Base-by-base conservation (phyloP, 1,140 invertebrate genomes). In the Sitodiplosis mosellana region DNA sequence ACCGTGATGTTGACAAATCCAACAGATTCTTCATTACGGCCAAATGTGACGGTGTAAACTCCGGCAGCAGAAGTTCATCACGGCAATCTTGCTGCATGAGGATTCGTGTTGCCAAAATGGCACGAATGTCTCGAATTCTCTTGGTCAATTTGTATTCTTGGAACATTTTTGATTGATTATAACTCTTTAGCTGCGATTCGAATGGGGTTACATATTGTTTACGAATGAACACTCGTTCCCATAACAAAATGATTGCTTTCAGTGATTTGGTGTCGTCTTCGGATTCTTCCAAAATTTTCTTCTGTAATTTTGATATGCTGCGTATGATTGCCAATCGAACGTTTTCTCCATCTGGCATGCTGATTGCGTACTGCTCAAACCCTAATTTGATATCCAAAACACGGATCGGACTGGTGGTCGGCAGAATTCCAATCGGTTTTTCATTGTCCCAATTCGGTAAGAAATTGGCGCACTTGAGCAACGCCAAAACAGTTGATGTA, bases 201-300 rank as follows among this genome's bases (percentile, higher is more conserved):
- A 34, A 52, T 15, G 42, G 41, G 17, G 47, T 52, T 21, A 19
- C 48, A 27, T 46, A 45, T 12, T 20, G 15, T 17, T 38, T 49
- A 36, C 27, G 37, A 11, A 33, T 20, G 34, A 51, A 27, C 33
- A 52, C 21, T 11, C 45, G 18, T 38, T 48, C 33, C 59, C 56
- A 57, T 59, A 73, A 72, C 53, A 60, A 61, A 44, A 81, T 70
- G 18, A 87, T 59, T 49, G 64, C 60, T 49, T 70, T 69, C 20
- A 86, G 68, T 49, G 79, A 77, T 55, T 82, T 82, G 0, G 79
- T 86, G 59, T 89, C 81, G 59, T 87, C 83, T 60, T 81, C 78
- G 47, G 67, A 65, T 41, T 69, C 65, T 34, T 69, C 61, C n/a
- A 80, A 58, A 51, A 85, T 68, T 51, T 71, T 68, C 37, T 66